phyloP scores from a whole-genome alignment of 2,113 vertebrate genomes.

The Notarius quadriscutis region DNA sequence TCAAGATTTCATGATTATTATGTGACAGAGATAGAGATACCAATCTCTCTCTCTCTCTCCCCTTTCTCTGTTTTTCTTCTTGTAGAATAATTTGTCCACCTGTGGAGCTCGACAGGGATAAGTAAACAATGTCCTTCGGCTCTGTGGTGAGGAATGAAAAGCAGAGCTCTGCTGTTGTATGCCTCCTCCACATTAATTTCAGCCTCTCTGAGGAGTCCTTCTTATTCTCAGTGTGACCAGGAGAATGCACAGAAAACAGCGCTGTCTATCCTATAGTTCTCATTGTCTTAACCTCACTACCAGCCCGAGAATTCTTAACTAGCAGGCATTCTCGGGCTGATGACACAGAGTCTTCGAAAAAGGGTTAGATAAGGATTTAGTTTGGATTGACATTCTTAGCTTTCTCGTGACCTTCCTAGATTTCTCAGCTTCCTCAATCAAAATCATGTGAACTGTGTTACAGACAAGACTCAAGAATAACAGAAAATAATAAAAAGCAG shows the following conservation, averaged over 20 bases:
- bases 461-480: background rate
- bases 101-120: constrained; percentile 13
- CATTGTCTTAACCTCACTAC: constrained; percentile 35
- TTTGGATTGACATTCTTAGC: background rate
- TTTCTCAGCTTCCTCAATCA: background rate
- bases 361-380: background rate
- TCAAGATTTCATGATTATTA: constrained; percentile 11
- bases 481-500: background rate
- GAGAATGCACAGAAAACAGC: constrained; percentile 71
- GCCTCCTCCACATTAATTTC: constrained; percentile 41
- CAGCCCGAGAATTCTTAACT: constrained; percentile 8
- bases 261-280: constrained; percentile 71
- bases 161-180: background rate
- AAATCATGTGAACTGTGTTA: background rate
- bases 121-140: constrained; percentile 29
- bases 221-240: constrained; percentile 29
- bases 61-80: background rate
- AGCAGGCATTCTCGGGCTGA: background rate
- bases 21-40: constrained; percentile 38
- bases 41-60: background rate
- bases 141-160: constrained; percentile 13
- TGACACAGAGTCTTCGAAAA: background rate
- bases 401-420: background rate
- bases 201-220: constrained; percentile 27
- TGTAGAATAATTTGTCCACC: constrained; percentile 4